A percentile compares a stretch with the other conserved stretches of the same genome.
Evolutionary conservation across 2,113 vertebrate genomes (phyloP).

Genomic region (Struthidea cinerea): DNA sequence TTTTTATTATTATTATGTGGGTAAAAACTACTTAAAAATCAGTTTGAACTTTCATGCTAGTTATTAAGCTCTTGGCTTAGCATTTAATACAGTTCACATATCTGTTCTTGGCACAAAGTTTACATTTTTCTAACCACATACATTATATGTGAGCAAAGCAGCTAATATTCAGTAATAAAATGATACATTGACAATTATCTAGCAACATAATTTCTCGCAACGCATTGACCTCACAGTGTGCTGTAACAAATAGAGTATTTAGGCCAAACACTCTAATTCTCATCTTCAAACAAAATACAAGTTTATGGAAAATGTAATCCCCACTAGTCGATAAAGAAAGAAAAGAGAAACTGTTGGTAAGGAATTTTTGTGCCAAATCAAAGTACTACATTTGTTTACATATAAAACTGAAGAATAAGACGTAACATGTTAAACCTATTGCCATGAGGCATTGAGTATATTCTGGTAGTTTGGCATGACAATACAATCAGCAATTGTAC

Average conservation of each 20-base stretch:
- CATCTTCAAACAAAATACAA: neutral
- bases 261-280: neutral
- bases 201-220: neutral
- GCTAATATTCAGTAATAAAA: slow-evolving; percentile 25
- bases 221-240: neutral
- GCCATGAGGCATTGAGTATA: neutral
- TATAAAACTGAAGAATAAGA: slow-evolving; percentile 1
- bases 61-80: neutral
- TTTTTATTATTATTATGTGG: neutral
- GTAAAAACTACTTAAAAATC: neutral
- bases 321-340: neutral
- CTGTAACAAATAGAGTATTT: neutral
- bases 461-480: neutral
- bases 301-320: neutral
- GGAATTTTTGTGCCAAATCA: neutral
- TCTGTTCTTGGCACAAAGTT: slow-evolving; percentile 12
- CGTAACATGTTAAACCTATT: neutral
- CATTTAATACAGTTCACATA: neutral
- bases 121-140: slow-evolving; percentile 16
- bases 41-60: neutral
- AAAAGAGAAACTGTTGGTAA: neutral
- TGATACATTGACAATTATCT: neutral
- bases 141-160: slow-evolving; percentile 3
- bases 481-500: neutral
- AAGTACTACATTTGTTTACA: neutral